Conservation (phyloP, 1,140 invertebrate species). For the Armadillidium nasatum region DNA sequence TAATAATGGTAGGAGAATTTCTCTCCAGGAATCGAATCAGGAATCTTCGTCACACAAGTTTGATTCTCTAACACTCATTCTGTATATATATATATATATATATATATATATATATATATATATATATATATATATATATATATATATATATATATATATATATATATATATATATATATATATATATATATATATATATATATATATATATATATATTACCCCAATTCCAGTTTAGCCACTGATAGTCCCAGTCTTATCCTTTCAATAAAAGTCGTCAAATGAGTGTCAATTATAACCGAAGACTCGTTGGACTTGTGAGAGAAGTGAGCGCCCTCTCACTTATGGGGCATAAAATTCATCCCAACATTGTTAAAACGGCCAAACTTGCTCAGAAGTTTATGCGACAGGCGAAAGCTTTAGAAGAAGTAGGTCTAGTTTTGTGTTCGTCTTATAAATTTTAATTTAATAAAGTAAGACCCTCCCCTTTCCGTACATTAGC, state of each 20-base stretch:
- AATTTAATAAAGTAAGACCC: no score
- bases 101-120: background rate
- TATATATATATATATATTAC: no score
- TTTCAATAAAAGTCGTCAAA: conserved; percentile 68
- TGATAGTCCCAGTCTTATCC: conserved; percentile 68
- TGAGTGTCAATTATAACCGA: conserved; percentile 82
- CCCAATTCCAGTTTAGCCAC: conserved; percentile 57
- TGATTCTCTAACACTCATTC: conserved; percentile 47
- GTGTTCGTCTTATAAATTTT: no score
- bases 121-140: background rate
- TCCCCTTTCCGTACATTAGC: no score
- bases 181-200: background rate
- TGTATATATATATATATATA: background rate
- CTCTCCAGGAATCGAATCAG: no score
- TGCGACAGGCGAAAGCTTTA: conserved; percentile 72
- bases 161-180: background rate
- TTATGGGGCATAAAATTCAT: conserved; percentile 74
- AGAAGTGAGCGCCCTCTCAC: conserved; percentile 74
- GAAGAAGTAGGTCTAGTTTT: conserved; percentile 63
- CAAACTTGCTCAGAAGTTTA: conserved; percentile 65
- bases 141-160: background rate
- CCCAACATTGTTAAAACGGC: conserved; percentile 63
- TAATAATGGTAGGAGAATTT: no score
- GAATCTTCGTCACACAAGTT: no score
- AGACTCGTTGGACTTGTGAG: conserved; percentile 69